phyloP scores from a whole-genome alignment of 1,140 invertebrate species.

The Coelopa frigida region DNA sequence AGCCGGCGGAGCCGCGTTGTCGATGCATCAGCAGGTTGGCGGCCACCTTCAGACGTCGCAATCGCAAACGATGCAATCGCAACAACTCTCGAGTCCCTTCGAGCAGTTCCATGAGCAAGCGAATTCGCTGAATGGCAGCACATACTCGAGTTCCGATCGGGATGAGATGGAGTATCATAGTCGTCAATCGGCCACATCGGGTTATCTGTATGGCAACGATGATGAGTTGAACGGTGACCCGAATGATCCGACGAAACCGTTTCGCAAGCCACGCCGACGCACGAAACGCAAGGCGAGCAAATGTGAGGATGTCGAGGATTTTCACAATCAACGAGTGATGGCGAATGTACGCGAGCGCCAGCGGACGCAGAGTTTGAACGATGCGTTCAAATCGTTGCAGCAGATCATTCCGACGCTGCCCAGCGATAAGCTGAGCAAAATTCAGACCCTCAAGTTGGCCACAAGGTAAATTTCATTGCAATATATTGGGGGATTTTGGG shows the following conservation, averaged over 20 bases:
- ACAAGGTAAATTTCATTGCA: slow-evolving; percentile 50
- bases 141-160: slow-evolving; percentile 40
- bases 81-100: slow-evolving; percentile 11
- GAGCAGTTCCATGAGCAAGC: slow-evolving; percentile 32
- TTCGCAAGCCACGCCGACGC: slow-evolving; percentile 34
- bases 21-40: no score
- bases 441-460: slow-evolving; percentile 93
- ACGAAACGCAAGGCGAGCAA: slow-evolving; percentile 38
- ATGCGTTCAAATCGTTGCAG: slow-evolving; percentile 86
- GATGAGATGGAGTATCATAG: slow-evolving; percentile 38
- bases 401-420: slow-evolving; percentile 96
- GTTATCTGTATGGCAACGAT: slow-evolving; percentile 6
- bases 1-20: no score
- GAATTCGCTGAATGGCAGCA: slow-evolving; percentile 35
- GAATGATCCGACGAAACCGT: slow-evolving; percentile 24
- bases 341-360: slow-evolving; percentile 95
- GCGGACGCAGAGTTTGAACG: slow-evolving; percentile 94
- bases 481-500: neutral
- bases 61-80: no score
- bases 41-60: no score
- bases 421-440: slow-evolving; percentile 97
- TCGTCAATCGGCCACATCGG: slow-evolving; percentile 6
- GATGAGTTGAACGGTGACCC: slow-evolving; percentile 20
- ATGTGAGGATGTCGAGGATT: slow-evolving; percentile 26
- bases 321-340: slow-evolving; percentile 60